These are phyloP conservation scores for Hyposoter dolosus DNA, from an alignment of 2,888 invertebrate genomes.

Conservation along the genomic window DNA sequence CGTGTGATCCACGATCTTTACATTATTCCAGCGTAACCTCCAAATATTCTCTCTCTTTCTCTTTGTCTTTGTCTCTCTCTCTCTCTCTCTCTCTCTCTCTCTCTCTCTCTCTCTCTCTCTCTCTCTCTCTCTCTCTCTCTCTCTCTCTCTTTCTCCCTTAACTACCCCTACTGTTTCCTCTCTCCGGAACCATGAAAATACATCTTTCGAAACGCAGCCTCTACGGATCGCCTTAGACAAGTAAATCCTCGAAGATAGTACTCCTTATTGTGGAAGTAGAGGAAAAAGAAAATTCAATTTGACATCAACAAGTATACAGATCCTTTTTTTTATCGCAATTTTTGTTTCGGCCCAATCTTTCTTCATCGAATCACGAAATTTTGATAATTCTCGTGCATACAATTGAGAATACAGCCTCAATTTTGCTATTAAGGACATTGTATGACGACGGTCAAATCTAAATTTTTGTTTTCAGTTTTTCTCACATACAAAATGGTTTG, in stretches of 20 bases:
- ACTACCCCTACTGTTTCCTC: conserved; percentile 4
- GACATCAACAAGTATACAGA: conserved; percentile 27
- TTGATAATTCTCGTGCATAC: background rate
- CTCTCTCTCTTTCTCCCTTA: conserved; percentile 1
- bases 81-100: background rate
- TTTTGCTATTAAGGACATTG: background rate
- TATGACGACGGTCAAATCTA: too few species aligned
- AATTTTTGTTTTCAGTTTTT: too few species aligned
- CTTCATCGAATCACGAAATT: background rate
- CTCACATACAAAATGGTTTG: too few species aligned
- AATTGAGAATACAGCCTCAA: background rate
- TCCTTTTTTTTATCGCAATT: background rate
- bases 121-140: conserved; percentile 17
- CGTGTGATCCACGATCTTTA: conserved; percentile 78
- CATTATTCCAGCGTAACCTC: conserved; percentile 66
- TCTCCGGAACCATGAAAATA: conserved; percentile 31
- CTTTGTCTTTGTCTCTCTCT: conserved; percentile 12
- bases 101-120: background rate
- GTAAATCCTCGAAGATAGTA: conserved; percentile 62
- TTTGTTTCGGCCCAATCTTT: background rate
- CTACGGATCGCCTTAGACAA: conserved; percentile 62
- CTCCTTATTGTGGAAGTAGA: conserved; percentile 38
- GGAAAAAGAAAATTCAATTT: conserved; percentile 56
- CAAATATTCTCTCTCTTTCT: conserved; percentile 23
- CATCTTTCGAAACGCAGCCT: conserved; percentile 37